These are phyloP conservation scores for Hemicentrotus pulcherrimus DNA, from an alignment of 35 echinoderm and acorn worm genomes.

Conservation along the genomic window DNA sequence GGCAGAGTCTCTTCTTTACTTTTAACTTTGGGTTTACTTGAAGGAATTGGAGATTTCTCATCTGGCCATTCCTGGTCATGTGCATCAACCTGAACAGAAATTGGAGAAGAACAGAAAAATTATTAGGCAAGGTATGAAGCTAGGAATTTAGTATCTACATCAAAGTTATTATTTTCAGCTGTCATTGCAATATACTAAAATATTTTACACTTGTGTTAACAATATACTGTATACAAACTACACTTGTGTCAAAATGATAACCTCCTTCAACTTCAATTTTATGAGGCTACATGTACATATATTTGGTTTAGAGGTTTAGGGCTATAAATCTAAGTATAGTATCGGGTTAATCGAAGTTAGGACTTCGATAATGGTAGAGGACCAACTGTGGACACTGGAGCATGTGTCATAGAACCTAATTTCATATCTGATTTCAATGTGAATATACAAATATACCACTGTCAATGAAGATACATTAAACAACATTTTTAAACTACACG, in stretches of 20 bases:
- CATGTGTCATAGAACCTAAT: too few relatives aligned
- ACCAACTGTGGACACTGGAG: too few relatives aligned
- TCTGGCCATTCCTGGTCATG: not conserved
- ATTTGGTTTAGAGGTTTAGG: too few relatives aligned
- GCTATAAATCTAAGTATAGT: too few relatives aligned
- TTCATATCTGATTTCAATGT: too few relatives aligned
- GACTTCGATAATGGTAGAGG: too few relatives aligned
- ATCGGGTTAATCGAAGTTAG: too few relatives aligned
- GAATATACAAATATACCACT: too few relatives aligned
- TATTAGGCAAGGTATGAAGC: not conserved
- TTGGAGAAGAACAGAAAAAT: not conserved
- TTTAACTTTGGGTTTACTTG: not conserved
- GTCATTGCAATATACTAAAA: not conserved
- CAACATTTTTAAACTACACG: too few relatives aligned
- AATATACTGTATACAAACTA: not conserved
- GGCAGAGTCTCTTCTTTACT: slow-evolving; percentile 20
- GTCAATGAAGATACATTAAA: too few relatives aligned
- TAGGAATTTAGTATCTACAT: not conserved
- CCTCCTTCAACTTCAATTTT: too few relatives aligned
- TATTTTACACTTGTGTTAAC: not conserved
- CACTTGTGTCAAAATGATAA: not conserved
- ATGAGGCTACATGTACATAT: too few relatives aligned
- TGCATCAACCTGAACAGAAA: not conserved
- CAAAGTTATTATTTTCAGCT: not conserved
- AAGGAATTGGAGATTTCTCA: not conserved